phyloP scores from a whole-genome alignment of 1,140 invertebrate species.

The Leptinotarsa lineolata region DNA sequence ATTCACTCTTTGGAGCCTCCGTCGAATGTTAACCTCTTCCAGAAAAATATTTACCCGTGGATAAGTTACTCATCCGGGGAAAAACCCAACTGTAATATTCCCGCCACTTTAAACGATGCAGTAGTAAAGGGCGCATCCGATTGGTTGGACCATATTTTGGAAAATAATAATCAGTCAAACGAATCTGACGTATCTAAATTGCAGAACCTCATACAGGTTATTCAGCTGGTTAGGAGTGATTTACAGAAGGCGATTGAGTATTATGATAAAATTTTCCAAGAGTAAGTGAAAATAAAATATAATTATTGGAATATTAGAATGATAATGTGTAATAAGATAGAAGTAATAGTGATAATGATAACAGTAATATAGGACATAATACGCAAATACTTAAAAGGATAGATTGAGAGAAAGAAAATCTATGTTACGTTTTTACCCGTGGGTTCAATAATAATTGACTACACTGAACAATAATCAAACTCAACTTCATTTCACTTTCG shows the following conservation, averaged over 20 bases:
- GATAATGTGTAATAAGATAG: no score
- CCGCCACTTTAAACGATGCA: conserved; percentile 67
- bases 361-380: no score
- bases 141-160: conserved; percentile 75
- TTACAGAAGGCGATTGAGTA: conserved; percentile 78
- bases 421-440: no score
- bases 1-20: conserved; percentile 64
- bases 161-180: conserved; percentile 64
- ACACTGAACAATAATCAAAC: no score
- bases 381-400: no score
- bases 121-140: conserved; percentile 73
- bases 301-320: no score
- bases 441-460: no score
- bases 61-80: conserved; percentile 58
- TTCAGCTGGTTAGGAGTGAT: conserved; percentile 80
- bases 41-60: conserved; percentile 70
- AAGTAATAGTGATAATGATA: no score
- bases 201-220: conserved; percentile 79
- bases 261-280: conserved; percentile 78
- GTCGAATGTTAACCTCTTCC: conserved; percentile 69
- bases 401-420: no score
- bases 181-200: conserved; percentile 67
- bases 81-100: conserved; percentile 62
- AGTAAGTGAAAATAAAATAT: conserved; percentile 55
- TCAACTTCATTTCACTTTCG: no score